phyloP scores from a whole-genome alignment of 1,140 invertebrate genomes.

The Tetragonula clypearis region DNA sequence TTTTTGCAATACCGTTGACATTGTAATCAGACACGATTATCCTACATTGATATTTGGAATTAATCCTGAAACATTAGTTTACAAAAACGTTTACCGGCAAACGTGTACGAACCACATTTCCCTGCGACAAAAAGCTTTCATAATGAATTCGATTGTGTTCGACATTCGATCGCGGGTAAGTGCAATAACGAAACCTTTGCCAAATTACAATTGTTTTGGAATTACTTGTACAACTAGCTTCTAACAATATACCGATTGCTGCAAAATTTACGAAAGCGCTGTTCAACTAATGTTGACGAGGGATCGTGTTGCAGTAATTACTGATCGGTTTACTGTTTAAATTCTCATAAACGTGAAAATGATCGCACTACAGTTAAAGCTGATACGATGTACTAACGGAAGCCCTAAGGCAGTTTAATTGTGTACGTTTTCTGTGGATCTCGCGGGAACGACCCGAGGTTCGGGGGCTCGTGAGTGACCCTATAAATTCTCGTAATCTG shows the following conservation, averaged over 20 bases:
- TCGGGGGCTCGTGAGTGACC: constrained; percentile 61
- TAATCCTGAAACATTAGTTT: no score
- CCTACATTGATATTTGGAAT: no score
- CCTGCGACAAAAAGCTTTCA: no score
- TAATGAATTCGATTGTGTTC: no score
- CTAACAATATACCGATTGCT: background rate
- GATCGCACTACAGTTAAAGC: constrained; percentile 15
- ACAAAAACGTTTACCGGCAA: no score
- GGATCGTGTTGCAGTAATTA: background rate
- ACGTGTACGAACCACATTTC: no score
- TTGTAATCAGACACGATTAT: no score
- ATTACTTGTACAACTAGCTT: background rate
- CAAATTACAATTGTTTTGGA: background rate
- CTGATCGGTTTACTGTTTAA: background rate
- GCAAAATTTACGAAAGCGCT: background rate
- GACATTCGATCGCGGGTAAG: no score
- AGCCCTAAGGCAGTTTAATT: constrained; percentile 56
- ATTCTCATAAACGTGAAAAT: constrained; percentile 7
- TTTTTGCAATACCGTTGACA: no score
- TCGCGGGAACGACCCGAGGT: constrained; percentile 29
- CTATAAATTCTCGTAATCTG: constrained; percentile 75
- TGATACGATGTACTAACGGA: background rate
- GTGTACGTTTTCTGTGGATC: constrained; percentile 47
- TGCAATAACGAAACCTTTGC: background rate
- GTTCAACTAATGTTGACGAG: background rate